A percentile compares a stretch with the other conserved stretches of the same genome.
Evolutionary conservation across 2,113 vertebrate species (phyloP).

Genomic region (Argyrosomus japonicus): DNA sequence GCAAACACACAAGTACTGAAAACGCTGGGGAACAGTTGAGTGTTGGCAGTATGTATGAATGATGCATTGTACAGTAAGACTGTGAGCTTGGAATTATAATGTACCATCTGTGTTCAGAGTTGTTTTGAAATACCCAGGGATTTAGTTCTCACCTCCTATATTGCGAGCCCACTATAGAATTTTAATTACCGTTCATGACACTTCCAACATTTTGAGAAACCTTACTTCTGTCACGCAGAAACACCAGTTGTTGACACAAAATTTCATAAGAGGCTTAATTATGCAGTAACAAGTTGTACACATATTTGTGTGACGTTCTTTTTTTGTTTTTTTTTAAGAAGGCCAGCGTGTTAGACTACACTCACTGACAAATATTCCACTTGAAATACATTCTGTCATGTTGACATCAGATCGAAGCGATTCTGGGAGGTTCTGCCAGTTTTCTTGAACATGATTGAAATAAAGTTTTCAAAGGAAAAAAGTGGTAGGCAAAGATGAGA

Average conservation of each 20-base stretch:
- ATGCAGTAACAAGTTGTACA: neutral
- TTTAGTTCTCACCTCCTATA: constrained; percentile 35
- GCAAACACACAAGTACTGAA: constrained; percentile 51
- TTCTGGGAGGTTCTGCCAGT: neutral
- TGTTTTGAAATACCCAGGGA: constrained; percentile 34
- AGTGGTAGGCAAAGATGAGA: neutral
- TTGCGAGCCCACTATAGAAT: constrained; percentile 8
- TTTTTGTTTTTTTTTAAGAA: neutral
- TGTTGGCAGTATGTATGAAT: constrained; percentile 55
- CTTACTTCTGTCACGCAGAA: constrained; percentile 8
- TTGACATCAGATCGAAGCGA: too few species aligned
- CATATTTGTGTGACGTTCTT: neutral
- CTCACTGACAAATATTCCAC: neutral
- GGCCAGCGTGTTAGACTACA: neutral
- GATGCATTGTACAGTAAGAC: constrained; percentile 48
- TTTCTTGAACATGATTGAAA: neutral
- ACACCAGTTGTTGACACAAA: neutral
- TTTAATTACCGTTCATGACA: constrained; percentile 11
- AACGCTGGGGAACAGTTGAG: constrained; percentile 49
- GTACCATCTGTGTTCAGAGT: constrained; percentile 54
- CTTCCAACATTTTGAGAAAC: constrained; percentile 19
- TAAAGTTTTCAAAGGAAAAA: neutral
- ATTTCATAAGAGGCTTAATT: neutral
- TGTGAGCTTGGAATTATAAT: constrained; percentile 51
- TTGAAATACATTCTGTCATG: neutral